Base-by-base conservation (phyloP, 2,888 invertebrate species). In the Sarcophaga carnaria region DNA sequence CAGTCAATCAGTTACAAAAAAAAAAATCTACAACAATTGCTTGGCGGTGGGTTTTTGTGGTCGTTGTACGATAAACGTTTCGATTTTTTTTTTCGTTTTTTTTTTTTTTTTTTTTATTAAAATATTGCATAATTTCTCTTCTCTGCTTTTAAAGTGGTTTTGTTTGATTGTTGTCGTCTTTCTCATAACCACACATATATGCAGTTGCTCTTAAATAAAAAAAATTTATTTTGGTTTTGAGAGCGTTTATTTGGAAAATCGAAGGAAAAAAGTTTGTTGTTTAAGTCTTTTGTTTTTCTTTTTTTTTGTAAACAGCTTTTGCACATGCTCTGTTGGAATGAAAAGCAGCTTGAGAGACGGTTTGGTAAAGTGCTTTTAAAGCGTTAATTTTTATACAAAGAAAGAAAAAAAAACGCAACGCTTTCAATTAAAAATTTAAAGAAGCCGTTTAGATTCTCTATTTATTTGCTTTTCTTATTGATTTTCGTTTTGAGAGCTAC, bases 61-160 rank as follows among this genome's bases (percentile, higher is more conserved):
- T 87, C 84, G 87, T 84, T 87, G 87, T 87, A 84, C 87, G 80
- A 81, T 87, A 84, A 86, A 84, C 77, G 81, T 71, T 79, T 87
- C 71, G 54, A 67, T 71, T 83, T 83, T 72, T 75, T 70, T 10
- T 71, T 22, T 22, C 22, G 22, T 22, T 22, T 22, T 22, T 22
- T 22, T 22, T 22, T 22, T 22, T 22, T 22, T 22, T 70, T 37
- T 37, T 8, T 1, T 37, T 8, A 10, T 8, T 37, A 37, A 37
- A 37, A 37, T 37, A 37, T 37, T 87, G 87, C 87, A 86, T 86
- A 86, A 86, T 86, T 80, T 84, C 72, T 86, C 66, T 37, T 37
- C 37, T 76, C 49, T 67, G 77, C 66, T 66, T 25, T 45, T 47
- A 37, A 37, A 37, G 8, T 54, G 59, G n/a, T 66, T 54, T 71